Evolutionary conservation across 92 coral and sea anemone genomes (phyloP), one percentile per base, ranked within the genome.

Genomic region (Epizoanthus illoricatus): DNA sequence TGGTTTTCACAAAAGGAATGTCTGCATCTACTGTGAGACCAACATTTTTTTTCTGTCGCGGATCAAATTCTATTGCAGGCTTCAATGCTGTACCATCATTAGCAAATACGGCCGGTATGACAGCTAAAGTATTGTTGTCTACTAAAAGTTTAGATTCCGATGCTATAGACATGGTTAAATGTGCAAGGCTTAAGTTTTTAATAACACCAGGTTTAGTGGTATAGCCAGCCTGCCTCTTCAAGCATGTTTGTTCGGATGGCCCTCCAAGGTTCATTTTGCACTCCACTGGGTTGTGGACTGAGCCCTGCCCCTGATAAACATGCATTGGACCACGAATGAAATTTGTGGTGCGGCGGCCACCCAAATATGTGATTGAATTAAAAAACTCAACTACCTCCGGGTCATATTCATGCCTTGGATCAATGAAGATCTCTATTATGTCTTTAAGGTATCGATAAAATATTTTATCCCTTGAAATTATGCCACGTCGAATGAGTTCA

Each of bases 241-340:
- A 54, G 56, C 88, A 78, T 18, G 84, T 85, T 80, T 78, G 69
- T 13, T 78, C 84, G 64, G 79, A 85, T 57, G 88, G 85, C 66
- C 84, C 88, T 41, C 88, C 84, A 85, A 85, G 84, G 76, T 85
- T 85, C 88, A 85, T 85, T 20, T 76, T 85, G 76, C 81, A 68
- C 67, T 59, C 76, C 40, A 80, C 10, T 15, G 80, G 84, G 36
- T 76, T 60, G 16, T 85, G 84, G 76, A 67, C 65, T 11, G 76
- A 85, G 20, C 84, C 84, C 33, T 28, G 33, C 33, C 33, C 73
- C 74, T 61, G 60, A 63, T 20, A 42, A 0, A 78, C 87, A 21
- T 56, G 74, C 90, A 71, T 83, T 67, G 87, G 87, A 5, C 85
- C 87, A 4, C 87, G 83, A 69, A 87, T 73, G 58, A 83, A 75